These are phyloP conservation scores for Notospermus geniculatus DNA, from an alignment of 1,140 invertebrate genomes.

Conservation along the genomic window DNA sequence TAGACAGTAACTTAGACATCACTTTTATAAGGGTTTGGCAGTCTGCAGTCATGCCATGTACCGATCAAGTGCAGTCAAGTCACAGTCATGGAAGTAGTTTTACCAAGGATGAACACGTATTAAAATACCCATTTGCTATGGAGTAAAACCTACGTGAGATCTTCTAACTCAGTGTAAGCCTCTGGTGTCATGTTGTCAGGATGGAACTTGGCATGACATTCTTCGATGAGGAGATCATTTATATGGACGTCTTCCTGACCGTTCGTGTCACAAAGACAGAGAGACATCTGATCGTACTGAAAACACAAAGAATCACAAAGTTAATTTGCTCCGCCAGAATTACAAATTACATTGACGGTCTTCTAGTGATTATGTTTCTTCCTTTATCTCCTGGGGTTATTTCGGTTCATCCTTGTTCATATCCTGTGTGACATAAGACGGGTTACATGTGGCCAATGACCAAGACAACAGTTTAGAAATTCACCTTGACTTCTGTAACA, in stretches of 20 bases:
- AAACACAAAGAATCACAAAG: conserved; percentile 10
- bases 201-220: conserved; percentile 34
- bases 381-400: too few relatives aligned
- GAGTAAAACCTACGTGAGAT: not conserved
- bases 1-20: not conserved
- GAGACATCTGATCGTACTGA: conserved; percentile 41
- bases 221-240: conserved; percentile 38
- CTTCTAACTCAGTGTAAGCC: not conserved
- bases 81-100: not conserved
- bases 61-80: too few relatives aligned
- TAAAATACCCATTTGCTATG: not conserved
- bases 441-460: too few relatives aligned
- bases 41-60: too few relatives aligned
- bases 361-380: too few relatives aligned
- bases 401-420: too few relatives aligned
- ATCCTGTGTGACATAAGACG: too few relatives aligned
- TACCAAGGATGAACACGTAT: not conserved
- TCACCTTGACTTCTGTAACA: conserved; percentile 28
- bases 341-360: not conserved
- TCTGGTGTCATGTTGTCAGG: conserved; percentile 24
- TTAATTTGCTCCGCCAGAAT: not conserved
- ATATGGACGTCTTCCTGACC: conserved; percentile 35
- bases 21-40: not conserved
- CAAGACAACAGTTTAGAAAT: not conserved
- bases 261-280: conserved; percentile 41